phyloP scores from a whole-genome alignment of 2,113 vertebrate species.

The Bostrychus sinensis region DNA sequence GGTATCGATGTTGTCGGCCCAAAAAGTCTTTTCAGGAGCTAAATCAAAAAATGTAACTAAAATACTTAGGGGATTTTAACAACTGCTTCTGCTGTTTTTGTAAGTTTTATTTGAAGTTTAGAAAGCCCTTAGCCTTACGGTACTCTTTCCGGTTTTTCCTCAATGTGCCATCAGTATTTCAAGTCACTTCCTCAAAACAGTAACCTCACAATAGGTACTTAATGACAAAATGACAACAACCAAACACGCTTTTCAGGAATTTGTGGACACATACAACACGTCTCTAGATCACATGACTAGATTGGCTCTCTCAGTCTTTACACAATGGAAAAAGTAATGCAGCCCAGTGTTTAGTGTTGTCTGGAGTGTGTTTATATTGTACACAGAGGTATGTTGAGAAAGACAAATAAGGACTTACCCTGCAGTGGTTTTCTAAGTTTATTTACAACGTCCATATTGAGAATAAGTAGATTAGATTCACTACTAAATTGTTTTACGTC shows the following conservation, averaged over 20 bases:
- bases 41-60: slow-evolving; percentile 5
- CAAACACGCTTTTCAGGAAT: not conserved
- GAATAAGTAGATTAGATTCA: too few relatives aligned
- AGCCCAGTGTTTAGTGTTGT: not conserved
- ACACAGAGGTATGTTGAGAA: not conserved
- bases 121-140: not conserved
- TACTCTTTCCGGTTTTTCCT: not conserved
- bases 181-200: not conserved
- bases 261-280: not conserved
- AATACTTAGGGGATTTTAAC: not conserved
- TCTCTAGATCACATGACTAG: not conserved
- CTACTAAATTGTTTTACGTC: too few relatives aligned
- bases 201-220: not conserved
- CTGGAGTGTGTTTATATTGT: not conserved
- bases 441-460: not conserved
- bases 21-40: not conserved
- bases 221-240: not conserved
- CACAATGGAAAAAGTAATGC: slow-evolving; percentile 2
- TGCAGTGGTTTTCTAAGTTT: not conserved
- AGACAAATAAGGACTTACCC: not conserved
- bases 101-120: not conserved
- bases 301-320: not conserved
- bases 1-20: slow-evolving; percentile 5
- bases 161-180: not conserved
- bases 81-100: not conserved